These are phyloP conservation scores for Agonum fuliginosum DNA, from an alignment of 2,888 invertebrate genomes.

Conservation along the genomic window DNA sequence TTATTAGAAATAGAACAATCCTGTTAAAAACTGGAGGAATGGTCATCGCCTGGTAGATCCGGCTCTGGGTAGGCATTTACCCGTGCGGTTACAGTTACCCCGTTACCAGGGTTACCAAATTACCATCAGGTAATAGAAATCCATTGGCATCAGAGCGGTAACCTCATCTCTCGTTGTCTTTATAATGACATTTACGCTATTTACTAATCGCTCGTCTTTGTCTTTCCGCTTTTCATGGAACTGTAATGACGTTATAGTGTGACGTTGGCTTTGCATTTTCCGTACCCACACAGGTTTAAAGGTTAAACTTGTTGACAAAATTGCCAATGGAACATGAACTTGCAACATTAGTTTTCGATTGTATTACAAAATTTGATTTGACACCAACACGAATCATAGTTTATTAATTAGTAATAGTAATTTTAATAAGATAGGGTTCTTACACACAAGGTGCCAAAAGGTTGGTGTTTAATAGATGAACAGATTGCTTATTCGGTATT, in stretches of 20 bases:
- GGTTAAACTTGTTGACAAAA: neutral
- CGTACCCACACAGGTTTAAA: neutral
- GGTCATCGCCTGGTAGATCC: too few species aligned
- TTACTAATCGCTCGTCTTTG: conserved; percentile 32
- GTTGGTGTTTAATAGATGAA: too few species aligned
- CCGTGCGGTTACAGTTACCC: conserved; percentile 17
- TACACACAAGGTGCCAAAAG: too few species aligned
- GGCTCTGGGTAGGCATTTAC: conserved; percentile 1
- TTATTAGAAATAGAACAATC: too few species aligned
- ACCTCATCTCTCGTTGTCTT: neutral
- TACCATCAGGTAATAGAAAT: conserved; percentile 45
- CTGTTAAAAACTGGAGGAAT: too few species aligned
- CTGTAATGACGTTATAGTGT: neutral
- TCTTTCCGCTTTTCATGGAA: neutral
- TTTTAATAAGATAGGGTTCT: too few species aligned
- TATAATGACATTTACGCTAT: conserved; percentile 33
- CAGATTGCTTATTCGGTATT: too few species aligned
- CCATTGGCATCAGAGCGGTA: conserved; percentile 25
- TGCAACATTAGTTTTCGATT: too few species aligned
- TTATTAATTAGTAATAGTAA: too few species aligned
- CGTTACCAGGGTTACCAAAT: neutral
- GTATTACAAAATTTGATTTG: too few species aligned
- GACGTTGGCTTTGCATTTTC: neutral
- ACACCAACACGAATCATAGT: too few species aligned
- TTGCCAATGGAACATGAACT: neutral